phyloP scores from a whole-genome alignment of 2,888 invertebrate genomes.

The Myopa testacea region DNA sequence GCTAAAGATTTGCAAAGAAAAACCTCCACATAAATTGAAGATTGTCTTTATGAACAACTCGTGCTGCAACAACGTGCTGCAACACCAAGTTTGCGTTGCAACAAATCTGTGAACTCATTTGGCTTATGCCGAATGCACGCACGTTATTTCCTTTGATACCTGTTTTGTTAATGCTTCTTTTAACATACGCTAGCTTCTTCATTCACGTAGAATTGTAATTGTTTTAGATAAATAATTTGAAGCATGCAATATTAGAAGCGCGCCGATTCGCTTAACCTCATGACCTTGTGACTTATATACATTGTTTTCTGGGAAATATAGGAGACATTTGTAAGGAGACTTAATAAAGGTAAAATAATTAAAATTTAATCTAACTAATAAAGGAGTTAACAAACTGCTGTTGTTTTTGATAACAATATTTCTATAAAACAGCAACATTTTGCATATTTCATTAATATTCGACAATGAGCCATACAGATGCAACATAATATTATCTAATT shows the following conservation, averaged over 20 bases:
- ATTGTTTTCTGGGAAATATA: too few relatives aligned
- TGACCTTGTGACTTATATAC: constrained; percentile 16
- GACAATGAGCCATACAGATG: too few relatives aligned
- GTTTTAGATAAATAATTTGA: background rate
- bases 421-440: too few relatives aligned
- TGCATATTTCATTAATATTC: too few relatives aligned
- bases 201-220: background rate
- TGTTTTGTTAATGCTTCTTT: background rate
- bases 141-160: background rate
- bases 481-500: too few relatives aligned
- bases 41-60: background rate
- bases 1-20: background rate
- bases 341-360: too few relatives aligned
- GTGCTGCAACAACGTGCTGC: background rate
- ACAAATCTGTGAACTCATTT: constrained; percentile 5
- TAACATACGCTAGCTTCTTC: background rate
- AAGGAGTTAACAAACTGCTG: too few relatives aligned
- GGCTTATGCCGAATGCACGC: background rate
- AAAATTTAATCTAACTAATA: too few relatives aligned
- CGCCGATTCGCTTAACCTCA: too few relatives aligned
- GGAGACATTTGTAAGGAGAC: too few relatives aligned
- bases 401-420: too few relatives aligned
- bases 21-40: background rate
- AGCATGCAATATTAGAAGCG: background rate
- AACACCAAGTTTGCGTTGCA: background rate